phyloP scores from a whole-genome alignment of 35 echinoderm and acorn worm species.

The Holothuria glaberrima region DNA sequence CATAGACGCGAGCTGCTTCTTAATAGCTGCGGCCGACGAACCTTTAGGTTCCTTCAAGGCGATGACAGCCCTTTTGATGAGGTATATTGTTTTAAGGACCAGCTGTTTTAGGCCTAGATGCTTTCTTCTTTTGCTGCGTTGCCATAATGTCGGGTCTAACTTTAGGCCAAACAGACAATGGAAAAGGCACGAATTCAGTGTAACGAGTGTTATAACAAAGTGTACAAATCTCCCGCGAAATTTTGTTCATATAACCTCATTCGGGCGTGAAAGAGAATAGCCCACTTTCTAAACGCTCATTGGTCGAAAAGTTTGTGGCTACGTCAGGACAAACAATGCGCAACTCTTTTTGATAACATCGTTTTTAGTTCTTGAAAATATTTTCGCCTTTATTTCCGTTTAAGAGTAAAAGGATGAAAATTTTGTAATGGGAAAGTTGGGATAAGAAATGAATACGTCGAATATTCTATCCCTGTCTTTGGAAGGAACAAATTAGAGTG shows the following conservation, averaged over 20 bases:
- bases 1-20: conserved; percentile 21
- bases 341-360: not conserved
- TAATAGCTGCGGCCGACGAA: conserved; percentile 26
- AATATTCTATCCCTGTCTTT: not conserved
- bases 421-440: not conserved
- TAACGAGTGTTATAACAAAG: too few relatives aligned
- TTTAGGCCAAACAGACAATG: too few relatives aligned
- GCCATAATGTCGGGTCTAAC: too few relatives aligned
- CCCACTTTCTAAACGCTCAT: not conserved
- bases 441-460: not conserved
- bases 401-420: not conserved
- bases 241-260: not conserved
- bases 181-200: too few relatives aligned
- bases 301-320: not conserved
- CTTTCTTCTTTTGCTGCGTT: conserved; percentile 17
- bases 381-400: not conserved
- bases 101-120: not conserved
- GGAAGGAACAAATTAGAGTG: not conserved
- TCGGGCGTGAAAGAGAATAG: conserved; percentile 20
- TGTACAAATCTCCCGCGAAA: not conserved
- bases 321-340: not conserved
- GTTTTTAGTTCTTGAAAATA: conserved; percentile 21
- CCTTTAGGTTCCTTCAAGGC: conserved; percentile 37
- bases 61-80: conserved; percentile 10
- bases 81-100: conserved; percentile 10